Conservation (phyloP, 2,888 invertebrate species). For the Parelbella ahira region DNA sequence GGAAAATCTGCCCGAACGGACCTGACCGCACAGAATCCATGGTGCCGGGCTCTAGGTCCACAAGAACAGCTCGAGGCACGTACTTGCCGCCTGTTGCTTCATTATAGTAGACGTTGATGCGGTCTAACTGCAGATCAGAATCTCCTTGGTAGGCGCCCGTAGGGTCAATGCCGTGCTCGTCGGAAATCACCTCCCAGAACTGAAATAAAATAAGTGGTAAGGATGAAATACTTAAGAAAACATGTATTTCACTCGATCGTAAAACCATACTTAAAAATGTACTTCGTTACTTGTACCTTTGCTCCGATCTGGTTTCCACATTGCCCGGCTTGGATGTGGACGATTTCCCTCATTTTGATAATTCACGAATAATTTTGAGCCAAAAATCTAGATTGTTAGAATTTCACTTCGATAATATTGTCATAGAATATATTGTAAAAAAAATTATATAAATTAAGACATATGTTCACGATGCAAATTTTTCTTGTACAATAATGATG, state of each 20-base stretch:
- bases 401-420: no score
- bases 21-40: conserved; percentile 95
- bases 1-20: conserved; percentile 90
- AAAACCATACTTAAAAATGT: no score
- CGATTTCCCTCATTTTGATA: conserved; percentile 87
- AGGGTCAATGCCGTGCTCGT: conserved; percentile 88
- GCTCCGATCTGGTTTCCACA: conserved; percentile 82
- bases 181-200: conserved; percentile 90
- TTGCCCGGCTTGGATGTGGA: conserved; percentile 88
- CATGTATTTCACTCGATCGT: no score
- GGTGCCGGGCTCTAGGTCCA: conserved; percentile 66
- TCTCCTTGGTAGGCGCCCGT: conserved; percentile 85
- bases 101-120: conserved; percentile 89
- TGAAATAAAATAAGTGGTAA: no score
- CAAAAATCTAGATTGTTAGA: no score
- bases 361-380: no score
- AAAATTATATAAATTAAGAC: no score
- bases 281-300: no score
- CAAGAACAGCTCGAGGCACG: conserved; percentile 65
- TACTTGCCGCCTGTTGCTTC: conserved; percentile 81
- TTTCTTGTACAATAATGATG: no score
- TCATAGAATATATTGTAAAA: conserved; percentile 52
- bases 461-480: no score
- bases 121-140: conserved; percentile 86
- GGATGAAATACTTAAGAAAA: no score